Evolutionary conservation across 2,797 vertebrate species (phyloP), one percentile per base, ranked within the genome.

Genomic region (Sebastes oblongus): DNA sequence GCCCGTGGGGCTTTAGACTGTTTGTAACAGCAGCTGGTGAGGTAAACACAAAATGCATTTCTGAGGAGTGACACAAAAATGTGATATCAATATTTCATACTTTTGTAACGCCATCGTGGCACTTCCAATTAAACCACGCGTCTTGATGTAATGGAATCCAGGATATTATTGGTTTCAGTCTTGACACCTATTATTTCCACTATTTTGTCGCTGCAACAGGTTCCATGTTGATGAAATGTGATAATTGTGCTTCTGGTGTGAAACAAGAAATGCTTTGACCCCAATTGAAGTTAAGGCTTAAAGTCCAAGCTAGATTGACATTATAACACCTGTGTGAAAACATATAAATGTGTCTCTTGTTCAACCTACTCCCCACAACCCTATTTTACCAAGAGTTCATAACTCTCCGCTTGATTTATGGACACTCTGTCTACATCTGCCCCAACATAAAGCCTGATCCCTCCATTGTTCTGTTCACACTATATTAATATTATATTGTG

Each of bases 401-500:
- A 88, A 83, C 75, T 84, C 85, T 59, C 61, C 14, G 4, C 54
- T 77, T 75, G 76, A 92, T 89, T 88, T 86, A 88, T 77, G 86
- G 88, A 87, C 82, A 87, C 82, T 81, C 82, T 78, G 88, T 85
- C 86, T 77, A 66, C 71, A 82, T 84, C 75, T 89, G 79, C 69
- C 66, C 77, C 55, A 46, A 73, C 77, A 72, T 84, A 82, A 83
- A 91, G 80, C 76, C 74, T 61, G 75, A 80, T 78, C 69, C 77
- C 64, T 55, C 54, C 86, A 84, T 91, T 86, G 87, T 91, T 90
- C 77, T 88, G 69, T 77, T 90, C 81, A 81, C 80, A 85, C 82
- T 83, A 86, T 89, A 94, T 93, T 93, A 95, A 94, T 93, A 95
- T 93, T 92, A 87, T 88, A 92, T 90, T 91, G 89, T 91, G 89